These are phyloP conservation scores for Solenopsis invicta DNA, from an alignment of 1,140 invertebrate species.

Conservation along the genomic window DNA sequence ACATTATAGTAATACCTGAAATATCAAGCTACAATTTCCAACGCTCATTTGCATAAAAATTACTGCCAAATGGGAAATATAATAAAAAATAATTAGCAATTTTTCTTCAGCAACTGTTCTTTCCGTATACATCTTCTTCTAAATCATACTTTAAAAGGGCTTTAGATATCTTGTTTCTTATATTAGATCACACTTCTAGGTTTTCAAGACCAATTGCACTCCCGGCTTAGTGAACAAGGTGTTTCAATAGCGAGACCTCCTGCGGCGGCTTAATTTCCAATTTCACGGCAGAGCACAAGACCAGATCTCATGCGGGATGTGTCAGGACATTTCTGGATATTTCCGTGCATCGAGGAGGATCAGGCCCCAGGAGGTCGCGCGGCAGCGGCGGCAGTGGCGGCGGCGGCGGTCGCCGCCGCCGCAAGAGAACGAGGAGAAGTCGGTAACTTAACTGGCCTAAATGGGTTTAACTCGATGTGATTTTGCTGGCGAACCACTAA, in stretches of 20 bases:
- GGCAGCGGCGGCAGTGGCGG: conserved; percentile 45
- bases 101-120: too few species aligned
- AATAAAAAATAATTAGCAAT: too few species aligned
- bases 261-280: conserved; percentile 44
- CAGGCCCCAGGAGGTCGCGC: conserved; percentile 45
- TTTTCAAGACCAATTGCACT: conserved; percentile 18
- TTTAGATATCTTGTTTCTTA: not conserved
- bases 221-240: not conserved
- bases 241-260: not conserved
- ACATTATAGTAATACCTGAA: too few species aligned
- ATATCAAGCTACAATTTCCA: too few species aligned
- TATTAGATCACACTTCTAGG: not conserved
- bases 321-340: conserved; percentile 28
- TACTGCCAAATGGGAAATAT: too few species aligned
- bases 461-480: conserved; percentile 86
- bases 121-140: not conserved
- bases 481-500: conserved; percentile 86
- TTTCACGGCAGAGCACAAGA: conserved; percentile 4
- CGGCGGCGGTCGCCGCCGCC: conserved; percentile 53
- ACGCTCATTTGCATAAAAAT: too few species aligned
- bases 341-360: conserved; percentile 9
- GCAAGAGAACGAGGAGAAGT: conserved; percentile 79
- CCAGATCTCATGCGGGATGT: conserved; percentile 38
- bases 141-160: not conserved
- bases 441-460: conserved; percentile 85